phyloP scores from a whole-genome alignment of 1,140 invertebrate species.

The Apolygus lucorum region DNA sequence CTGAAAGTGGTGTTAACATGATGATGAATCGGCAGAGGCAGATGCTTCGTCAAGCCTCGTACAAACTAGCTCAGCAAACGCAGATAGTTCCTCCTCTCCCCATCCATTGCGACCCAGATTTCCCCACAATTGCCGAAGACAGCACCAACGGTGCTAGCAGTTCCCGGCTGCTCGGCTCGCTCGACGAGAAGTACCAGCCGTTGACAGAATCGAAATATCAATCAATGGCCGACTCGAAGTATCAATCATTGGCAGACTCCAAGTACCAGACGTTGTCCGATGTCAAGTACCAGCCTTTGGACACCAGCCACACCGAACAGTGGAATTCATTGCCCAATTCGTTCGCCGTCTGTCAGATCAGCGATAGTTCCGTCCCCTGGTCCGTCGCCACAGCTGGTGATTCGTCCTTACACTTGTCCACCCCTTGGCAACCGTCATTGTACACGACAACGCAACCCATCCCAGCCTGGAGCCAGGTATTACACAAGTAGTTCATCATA shows the following conservation, averaged over 20 bases:
- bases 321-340: conserved; percentile 34
- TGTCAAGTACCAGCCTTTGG: not conserved
- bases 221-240: too few species aligned
- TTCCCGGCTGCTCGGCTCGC: not conserved
- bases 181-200: conserved; percentile 18
- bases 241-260: too few species aligned
- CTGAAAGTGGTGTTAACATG: conserved; percentile 24
- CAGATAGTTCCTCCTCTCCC: conserved; percentile 45
- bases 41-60: conserved; percentile 66
- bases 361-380: conserved; percentile 28
- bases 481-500: conserved; percentile 31
- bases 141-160: conserved; percentile 28
- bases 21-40: conserved; percentile 44
- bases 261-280: too few species aligned
- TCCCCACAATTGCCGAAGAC: conserved; percentile 31
- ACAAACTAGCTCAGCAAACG: conserved; percentile 56
- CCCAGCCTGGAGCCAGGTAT: conserved; percentile 34
- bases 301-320: conserved; percentile 19
- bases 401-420: conserved; percentile 13
- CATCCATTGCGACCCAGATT: conserved; percentile 26
- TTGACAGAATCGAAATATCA: too few species aligned
- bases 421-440: conserved; percentile 32
- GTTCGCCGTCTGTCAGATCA: conserved; percentile 34
- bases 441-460: conserved; percentile 30
- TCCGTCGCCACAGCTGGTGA: conserved; percentile 20